phyloP scores from a whole-genome alignment of 1,140 invertebrate genomes.

The Tetramorium parvispinum region DNA sequence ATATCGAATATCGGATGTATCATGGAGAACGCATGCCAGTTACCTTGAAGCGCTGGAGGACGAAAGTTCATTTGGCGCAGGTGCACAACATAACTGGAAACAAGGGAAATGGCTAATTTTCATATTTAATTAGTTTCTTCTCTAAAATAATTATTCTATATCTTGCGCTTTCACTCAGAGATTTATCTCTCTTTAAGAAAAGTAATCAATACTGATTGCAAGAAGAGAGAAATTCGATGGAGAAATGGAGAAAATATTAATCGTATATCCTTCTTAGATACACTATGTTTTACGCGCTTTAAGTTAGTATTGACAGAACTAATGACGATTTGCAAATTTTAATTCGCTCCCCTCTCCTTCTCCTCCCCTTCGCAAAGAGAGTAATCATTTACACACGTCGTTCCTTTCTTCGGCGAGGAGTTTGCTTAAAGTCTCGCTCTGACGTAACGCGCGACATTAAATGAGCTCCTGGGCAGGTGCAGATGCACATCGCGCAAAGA shows the following conservation, averaged over 20 bases:
- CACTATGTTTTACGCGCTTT: not conserved
- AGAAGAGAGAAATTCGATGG: not conserved
- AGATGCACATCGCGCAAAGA: slow-evolving; percentile 69
- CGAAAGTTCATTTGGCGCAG: slow-evolving; percentile 18
- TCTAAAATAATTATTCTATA: not conserved
- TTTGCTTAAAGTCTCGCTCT: slow-evolving; percentile 44
- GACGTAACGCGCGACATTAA: slow-evolving; percentile 74
- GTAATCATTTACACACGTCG: not conserved
- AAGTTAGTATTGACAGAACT: not conserved
- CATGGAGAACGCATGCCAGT: not conserved
- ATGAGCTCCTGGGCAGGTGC: slow-evolving; percentile 70
- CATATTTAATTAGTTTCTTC: not conserved
- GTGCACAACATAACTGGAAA: not conserved
- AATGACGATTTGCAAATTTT: not conserved
- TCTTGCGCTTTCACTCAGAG: not conserved
- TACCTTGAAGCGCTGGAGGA: not conserved
- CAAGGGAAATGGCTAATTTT: slow-evolving; percentile 5
- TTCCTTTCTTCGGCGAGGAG: slow-evolving; percentile 27
- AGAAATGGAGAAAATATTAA: not conserved
- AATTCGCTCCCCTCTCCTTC: not conserved
- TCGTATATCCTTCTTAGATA: not conserved
- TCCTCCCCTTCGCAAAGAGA: not conserved
- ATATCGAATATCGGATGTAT: not conserved
- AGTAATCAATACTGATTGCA: not conserved
- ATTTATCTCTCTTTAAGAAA: not conserved